Base-by-base conservation (phyloP, 2,888 invertebrate genomes). In the Ischnus inquisitorius region DNA sequence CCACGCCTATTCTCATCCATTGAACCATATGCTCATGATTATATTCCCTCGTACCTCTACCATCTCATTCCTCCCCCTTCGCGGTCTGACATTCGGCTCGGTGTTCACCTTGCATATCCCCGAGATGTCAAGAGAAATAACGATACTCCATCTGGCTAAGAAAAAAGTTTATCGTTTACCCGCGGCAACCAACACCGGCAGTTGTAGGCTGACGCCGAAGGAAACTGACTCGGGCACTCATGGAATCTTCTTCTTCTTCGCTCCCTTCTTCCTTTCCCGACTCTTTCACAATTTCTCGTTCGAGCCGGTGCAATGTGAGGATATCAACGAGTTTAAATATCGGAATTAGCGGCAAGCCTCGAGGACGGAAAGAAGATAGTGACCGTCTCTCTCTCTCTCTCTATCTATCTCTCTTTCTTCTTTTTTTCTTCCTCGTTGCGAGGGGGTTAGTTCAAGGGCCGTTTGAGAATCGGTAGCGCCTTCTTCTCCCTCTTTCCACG, bases 401-500 rank as follows among this genome's bases (percentile, higher is more conserved):
- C n/a, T n/a, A n/a, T n/a, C n/a, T n/a, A n/a, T n/a, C n/a, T 64
- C 68, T 43, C 46, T 19, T 77, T 65, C 71, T 65, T 39, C 34
- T 16, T 72, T 77, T 75, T 60, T 64, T 69, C 54, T 60, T 54
- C 51, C 86, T 86, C 82, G 83, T 86, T 85, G 79, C 86, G 87
- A 88, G 34, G 89, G 89, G 90, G 90, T 90, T 91, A 90, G 89
- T 91, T 90, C 90, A 89, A 90, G 90, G 88, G 88, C 87, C 88
- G 87, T 89, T 89, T 87, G 89, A 88, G 89, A 91, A 91, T 91
- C 91, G 91, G 93, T 92, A 93, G 92, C 91, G 62, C 68, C 74
- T 72, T 82, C 60, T n/a, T 28, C 72, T 74, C 68, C 51, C 62
- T 78, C 54, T 72, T 60, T 62, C 69, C 74, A 39, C 28, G 25